Conservation (phyloP, 2,888 invertebrate species). For the Pheosia gnoma region DNA sequence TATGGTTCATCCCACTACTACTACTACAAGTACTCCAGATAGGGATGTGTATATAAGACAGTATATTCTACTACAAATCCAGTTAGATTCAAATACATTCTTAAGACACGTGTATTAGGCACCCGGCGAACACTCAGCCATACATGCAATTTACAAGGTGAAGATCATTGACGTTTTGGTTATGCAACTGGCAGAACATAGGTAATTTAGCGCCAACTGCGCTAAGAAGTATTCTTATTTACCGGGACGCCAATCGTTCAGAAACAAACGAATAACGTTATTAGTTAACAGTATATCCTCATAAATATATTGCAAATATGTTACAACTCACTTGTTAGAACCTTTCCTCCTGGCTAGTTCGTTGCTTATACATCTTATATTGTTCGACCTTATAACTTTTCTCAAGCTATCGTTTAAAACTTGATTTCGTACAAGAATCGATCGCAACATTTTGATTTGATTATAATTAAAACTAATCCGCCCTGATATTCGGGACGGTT, state of each 20-base stretch:
- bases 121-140: slow-evolving; percentile 40
- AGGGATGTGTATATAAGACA: background rate
- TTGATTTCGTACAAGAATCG: slow-evolving; percentile 88
- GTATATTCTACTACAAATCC: background rate
- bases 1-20: no score
- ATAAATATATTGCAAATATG: slow-evolving; percentile 20
- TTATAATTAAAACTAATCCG: slow-evolving; percentile 55
- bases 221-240: background rate
- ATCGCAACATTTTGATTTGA: slow-evolving; percentile 87
- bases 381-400: slow-evolving; percentile 84
- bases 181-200: slow-evolving; percentile 71
- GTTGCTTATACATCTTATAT: slow-evolving; percentile 84
- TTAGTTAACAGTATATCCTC: slow-evolving; percentile 1
- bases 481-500: slow-evolving; percentile 74
- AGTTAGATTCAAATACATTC: background rate
- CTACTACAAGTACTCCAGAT: no score
- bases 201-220: slow-evolving; percentile 13
- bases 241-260: background rate
- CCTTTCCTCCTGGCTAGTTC: slow-evolving; percentile 86
- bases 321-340: slow-evolving; percentile 81
- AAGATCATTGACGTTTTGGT: slow-evolving; percentile 74
- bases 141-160: slow-evolving; percentile 53
- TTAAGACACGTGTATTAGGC: slow-evolving; percentile 40
- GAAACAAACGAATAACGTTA: background rate
- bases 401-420: slow-evolving; percentile 85